Base-by-base conservation (phyloP, 1,140 invertebrate species). In the Chironomus striatipennis region DNA sequence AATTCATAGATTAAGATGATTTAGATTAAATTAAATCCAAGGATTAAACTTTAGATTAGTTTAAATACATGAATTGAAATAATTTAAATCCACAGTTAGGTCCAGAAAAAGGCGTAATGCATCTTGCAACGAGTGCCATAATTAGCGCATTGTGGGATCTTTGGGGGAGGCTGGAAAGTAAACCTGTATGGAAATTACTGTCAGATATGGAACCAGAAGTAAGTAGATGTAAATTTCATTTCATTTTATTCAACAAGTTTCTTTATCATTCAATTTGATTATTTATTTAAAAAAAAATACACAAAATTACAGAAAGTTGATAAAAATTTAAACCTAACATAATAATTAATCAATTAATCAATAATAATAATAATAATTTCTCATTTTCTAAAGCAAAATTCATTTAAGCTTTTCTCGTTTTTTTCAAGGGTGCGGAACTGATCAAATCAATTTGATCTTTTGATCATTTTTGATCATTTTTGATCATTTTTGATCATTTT, bases 101-200 rank as follows among this genome's bases (percentile, higher is more conserved):
- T 8, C 95, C 95, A 24, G 94, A 97, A 80, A 97, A 96, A 85
- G 95, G 95, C 34, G 94, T 94, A 0, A 89, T 73, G 10, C 94
- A 97, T 85, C 83, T 97, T 74, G 95, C 94, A 0, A 89, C 89
- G n/a, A 93, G 92, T 2, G 95, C 93, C 7, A 88, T 97, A 72
- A 81, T 95, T 1, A 97, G 97, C 83, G 91, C 93, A 7, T 79
- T 97, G 1, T 97, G 95, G 95, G 95, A 97, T 83, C 83, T 97
- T 24, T 96, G 94, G 94, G 93, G 90, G 1, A 88, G 90, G 79
- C 84, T 92, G 0, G 90, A 94, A 79, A 85, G 87, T 3, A 96
- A 96, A 84, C 94, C 95, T 1, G 78, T 97, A 0, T 97, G 94
- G 94, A 90, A 90, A 80, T 83, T 97, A 0, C 82, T 97, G 0